A percentile compares a stretch with the other conserved stretches of the same genome.
phyloP scores from a whole-genome alignment of 1,140 invertebrate species.

The Plodia interpunctella region DNA sequence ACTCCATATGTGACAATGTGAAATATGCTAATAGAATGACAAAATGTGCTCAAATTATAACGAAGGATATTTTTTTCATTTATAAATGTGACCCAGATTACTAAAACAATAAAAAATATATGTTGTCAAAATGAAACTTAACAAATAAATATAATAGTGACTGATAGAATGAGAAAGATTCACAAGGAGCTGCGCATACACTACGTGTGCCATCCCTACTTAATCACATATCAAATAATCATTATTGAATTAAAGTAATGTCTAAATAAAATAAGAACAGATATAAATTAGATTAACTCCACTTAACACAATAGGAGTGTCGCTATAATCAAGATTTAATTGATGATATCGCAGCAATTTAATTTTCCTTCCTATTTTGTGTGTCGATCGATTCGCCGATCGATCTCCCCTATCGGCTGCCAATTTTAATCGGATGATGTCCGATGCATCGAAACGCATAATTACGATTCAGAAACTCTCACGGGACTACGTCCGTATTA shows the following conservation, averaged over 20 bases:
- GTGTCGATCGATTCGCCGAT: constrained; percentile 22
- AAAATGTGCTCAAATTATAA: background rate
- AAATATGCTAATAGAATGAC: too few species aligned
- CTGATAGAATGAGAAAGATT: too few species aligned
- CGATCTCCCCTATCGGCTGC: constrained; percentile 58
- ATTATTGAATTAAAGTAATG: background rate
- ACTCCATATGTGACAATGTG: too few species aligned
- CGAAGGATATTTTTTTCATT: too few species aligned
- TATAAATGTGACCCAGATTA: too few species aligned
- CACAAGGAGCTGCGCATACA: too few species aligned
- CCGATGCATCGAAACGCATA: constrained; percentile 64
- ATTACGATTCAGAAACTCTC: constrained; percentile 68
- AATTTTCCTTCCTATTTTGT: constrained; percentile 5
- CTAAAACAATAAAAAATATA: too few species aligned
- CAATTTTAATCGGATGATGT: constrained; percentile 75
- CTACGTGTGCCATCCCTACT: too few species aligned
- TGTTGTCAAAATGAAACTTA: too few species aligned
- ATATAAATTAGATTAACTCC: constrained; percentile 1
- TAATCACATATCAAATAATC: background rate
- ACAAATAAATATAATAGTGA: too few species aligned
- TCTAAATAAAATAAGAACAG: background rate
- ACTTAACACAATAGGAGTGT: constrained; percentile 6
- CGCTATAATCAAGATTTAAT: background rate
- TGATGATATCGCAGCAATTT: constrained; percentile 9
- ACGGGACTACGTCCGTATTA: constrained; percentile 70